A percentile compares a stretch with the other conserved stretches of the same genome.
Conservation (phyloP, 2,797 vertebrate genomes). For the Onychomys torridus region DNA sequence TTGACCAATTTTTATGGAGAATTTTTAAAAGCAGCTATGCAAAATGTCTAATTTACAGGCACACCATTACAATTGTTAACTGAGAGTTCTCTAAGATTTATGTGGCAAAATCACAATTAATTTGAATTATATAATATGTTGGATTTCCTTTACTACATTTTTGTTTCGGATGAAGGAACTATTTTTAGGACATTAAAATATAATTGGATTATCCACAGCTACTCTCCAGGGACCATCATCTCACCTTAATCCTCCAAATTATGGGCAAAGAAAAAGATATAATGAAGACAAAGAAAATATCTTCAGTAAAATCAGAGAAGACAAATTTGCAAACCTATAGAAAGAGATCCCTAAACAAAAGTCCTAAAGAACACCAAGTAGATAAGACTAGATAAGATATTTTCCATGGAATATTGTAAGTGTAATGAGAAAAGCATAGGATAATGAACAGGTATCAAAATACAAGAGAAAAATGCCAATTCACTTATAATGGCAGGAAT, state of each 20-base stretch:
- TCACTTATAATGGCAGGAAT: too few species aligned
- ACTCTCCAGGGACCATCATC: background rate
- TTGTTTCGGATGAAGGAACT: background rate
- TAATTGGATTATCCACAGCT: background rate
- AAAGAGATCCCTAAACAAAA: too few species aligned
- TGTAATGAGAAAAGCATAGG: too few species aligned
- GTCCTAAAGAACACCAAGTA: too few species aligned
- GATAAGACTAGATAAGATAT: too few species aligned
- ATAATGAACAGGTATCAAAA: too few species aligned
- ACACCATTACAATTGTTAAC: background rate
- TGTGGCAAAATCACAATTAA: background rate
- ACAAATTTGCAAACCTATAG: too few species aligned
- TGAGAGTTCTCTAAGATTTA: background rate
- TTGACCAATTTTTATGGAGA: background rate
- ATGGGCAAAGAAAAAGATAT: too few species aligned
- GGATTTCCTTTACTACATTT: background rate
- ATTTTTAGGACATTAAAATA: background rate
- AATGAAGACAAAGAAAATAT: too few species aligned
- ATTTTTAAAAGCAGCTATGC: background rate
- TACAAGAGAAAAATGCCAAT: too few species aligned
- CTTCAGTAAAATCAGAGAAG: too few species aligned
- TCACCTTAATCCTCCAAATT: background rate
- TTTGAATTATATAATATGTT: background rate
- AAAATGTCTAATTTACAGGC: background rate
- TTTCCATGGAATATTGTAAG: too few species aligned